Conservation (phyloP, 2,888 invertebrate genomes). For the Ornithoptera priamus region DNA sequence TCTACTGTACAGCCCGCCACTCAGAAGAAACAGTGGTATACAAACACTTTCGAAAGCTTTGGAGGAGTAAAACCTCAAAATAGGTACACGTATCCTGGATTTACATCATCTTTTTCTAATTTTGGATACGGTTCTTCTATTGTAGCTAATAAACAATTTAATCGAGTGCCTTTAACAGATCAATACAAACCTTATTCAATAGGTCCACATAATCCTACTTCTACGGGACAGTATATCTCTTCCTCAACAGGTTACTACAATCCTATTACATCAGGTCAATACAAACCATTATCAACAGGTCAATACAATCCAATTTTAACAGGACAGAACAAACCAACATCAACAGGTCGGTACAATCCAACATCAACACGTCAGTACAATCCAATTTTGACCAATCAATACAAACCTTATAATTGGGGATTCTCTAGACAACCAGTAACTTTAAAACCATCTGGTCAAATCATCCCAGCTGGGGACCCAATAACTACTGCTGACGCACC, state of each 20-base stretch:
- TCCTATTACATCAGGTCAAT: slow-evolving; percentile 1
- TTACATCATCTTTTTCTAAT: slow-evolving; percentile 17
- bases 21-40: slow-evolving; percentile 16
- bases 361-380: slow-evolving; percentile 12
- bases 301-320: slow-evolving; percentile 3
- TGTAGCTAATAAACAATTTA: slow-evolving; percentile 9
- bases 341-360: slow-evolving; percentile 12
- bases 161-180: background rate
- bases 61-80: slow-evolving; percentile 25
- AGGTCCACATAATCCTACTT: background rate
- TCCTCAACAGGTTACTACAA: slow-evolving; percentile 7
- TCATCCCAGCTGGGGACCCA: background rate
- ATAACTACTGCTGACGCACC: slow-evolving; percentile 1
- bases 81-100: slow-evolving; percentile 22
- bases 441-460: slow-evolving; percentile 7
- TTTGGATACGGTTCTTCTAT: slow-evolving; percentile 16
- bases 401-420: slow-evolving; percentile 16
- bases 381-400: background rate
- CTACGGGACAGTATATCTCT: slow-evolving; percentile 19
- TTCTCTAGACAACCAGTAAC: slow-evolving; percentile 1
- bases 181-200: background rate
- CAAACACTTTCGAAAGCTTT: slow-evolving; percentile 25
- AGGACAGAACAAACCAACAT: slow-evolving; percentile 5
- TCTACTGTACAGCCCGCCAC: slow-evolving; percentile 1
- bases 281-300: slow-evolving; percentile 12